These are phyloP conservation scores for Ophioninae sp. DNA, from an alignment of 2,888 invertebrate species.

Conservation along the genomic window DNA sequence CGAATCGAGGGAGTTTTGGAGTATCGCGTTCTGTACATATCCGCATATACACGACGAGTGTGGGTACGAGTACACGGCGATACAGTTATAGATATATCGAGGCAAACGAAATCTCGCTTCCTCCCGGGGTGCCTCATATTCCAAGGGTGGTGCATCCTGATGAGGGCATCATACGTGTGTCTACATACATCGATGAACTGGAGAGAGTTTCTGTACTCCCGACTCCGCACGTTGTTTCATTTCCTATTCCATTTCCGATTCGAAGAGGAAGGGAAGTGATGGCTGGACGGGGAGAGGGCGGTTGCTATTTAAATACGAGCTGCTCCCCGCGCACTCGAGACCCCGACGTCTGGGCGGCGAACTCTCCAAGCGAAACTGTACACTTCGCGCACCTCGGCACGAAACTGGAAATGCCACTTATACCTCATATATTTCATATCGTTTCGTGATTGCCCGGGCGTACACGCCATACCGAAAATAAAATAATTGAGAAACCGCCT, in stretches of 20 bases:
- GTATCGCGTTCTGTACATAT: conserved; percentile 1
- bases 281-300: too few relatives aligned
- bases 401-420: conserved; percentile 75
- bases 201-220: conserved; percentile 18
- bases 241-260: conserved; percentile 79
- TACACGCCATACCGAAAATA: conserved; percentile 17
- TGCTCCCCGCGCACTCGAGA: conserved; percentile 63
- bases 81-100: conserved; percentile 15
- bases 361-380: conserved; percentile 35
- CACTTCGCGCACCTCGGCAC: conserved; percentile 56
- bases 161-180: conserved; percentile 35
- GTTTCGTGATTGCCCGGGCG: conserved; percentile 43
- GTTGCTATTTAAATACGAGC: conserved; percentile 77
- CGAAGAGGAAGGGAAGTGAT: neutral
- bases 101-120: conserved; percentile 32
- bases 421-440: conserved; percentile 60
- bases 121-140: conserved; percentile 17
- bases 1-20: conserved; percentile 24
- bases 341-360: conserved; percentile 39
- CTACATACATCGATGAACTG: conserved; percentile 7
- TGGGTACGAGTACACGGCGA: conserved; percentile 5
- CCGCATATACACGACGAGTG: neutral
- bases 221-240: conserved; percentile 74
- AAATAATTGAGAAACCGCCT: conserved; percentile 35
- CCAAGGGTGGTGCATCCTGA: conserved; percentile 45